Conservation (phyloP, 2,113 vertebrate species). For the Hipposideros armiger region DNA sequence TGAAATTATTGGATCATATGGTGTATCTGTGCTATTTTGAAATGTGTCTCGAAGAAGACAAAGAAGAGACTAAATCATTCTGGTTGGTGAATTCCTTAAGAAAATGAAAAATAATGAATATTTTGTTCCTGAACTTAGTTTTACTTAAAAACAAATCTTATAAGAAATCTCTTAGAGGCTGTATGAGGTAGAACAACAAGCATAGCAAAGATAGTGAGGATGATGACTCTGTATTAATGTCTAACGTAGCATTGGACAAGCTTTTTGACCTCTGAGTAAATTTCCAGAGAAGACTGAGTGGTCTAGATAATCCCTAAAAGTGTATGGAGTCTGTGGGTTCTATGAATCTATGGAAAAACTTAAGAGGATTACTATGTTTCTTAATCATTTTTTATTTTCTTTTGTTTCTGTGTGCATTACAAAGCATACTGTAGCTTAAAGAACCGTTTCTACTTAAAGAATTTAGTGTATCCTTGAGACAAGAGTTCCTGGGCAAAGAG, state of each 20-base stretch:
- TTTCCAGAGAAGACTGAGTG: not conserved
- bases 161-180: constrained; percentile 9
- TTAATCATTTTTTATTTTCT: constrained; percentile 19
- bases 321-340: constrained; percentile 7
- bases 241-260: not conserved
- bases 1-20: not conserved
- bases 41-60: not conserved
- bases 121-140: constrained; percentile 33
- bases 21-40: not conserved
- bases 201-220: not conserved
- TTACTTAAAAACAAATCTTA: not conserved
- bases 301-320: not conserved
- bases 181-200: not conserved
- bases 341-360: constrained; percentile 34
- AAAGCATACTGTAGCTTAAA: not conserved
- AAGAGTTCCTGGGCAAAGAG: constrained; percentile 29
- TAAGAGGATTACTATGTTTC: not conserved
- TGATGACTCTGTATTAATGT: not conserved
- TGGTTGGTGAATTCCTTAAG: not conserved
- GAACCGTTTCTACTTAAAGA: constrained; percentile 29
- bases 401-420: constrained; percentile 41
- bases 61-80: not conserved
- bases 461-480: constrained; percentile 9
- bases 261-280: not conserved
- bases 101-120: constrained; percentile 42